A percentile compares a stretch with the other conserved stretches of the same genome.
Conservation (phyloP, 2,113 vertebrate genomes). For the Pedetes capensis region DNA sequence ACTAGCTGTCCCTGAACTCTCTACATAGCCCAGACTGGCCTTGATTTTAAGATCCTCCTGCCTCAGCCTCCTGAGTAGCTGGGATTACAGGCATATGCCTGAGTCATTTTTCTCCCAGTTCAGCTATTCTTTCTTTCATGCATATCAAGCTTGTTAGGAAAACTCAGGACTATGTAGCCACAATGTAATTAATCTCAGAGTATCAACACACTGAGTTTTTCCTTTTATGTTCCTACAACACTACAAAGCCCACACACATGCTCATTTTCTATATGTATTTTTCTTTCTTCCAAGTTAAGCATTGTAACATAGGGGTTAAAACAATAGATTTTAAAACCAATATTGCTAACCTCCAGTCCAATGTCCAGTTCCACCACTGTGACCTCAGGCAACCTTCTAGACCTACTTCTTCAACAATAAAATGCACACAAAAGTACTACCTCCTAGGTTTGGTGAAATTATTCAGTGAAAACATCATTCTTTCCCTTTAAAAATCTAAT, state of each 20-base stretch:
- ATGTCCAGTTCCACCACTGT: background rate
- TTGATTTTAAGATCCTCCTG: too few species aligned
- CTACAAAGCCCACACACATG: background rate
- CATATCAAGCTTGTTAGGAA: background rate
- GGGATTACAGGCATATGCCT: too few species aligned
- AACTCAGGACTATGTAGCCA: background rate
- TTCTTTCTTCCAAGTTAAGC: background rate
- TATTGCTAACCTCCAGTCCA: background rate
- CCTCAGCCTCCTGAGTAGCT: too few species aligned
- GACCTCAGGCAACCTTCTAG: background rate
- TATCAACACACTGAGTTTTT: too few species aligned
- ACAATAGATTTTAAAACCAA: background rate
- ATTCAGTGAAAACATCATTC: background rate
- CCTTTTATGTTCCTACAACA: background rate
- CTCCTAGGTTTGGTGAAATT: background rate
- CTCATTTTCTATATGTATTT: background rate
- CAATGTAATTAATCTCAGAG: background rate
- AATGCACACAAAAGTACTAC: background rate
- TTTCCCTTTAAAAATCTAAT: constrained; percentile 1
- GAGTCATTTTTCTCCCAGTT: background rate
- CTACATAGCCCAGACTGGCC: too few species aligned
- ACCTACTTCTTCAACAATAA: background rate
- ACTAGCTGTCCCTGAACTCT: too few species aligned
- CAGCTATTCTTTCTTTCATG: background rate
- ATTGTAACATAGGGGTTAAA: background rate